A percentile compares a stretch with the other conserved stretches of the same genome.
phyloP scores from a whole-genome alignment of 2,797 vertebrate genomes.

The Lophius americanus region DNA sequence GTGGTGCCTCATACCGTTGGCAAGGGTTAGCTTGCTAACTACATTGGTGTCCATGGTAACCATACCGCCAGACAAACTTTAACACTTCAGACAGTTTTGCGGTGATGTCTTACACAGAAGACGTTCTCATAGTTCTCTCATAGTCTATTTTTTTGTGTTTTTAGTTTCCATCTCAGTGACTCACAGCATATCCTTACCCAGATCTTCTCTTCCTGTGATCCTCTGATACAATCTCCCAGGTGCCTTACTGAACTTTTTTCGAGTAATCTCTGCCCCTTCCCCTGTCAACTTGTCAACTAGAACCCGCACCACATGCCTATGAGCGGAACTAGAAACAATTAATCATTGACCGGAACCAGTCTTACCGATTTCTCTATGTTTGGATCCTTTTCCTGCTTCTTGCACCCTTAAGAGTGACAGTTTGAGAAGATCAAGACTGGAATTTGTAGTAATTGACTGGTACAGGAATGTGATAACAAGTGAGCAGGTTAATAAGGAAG shows the following conservation, averaged over 20 bases:
- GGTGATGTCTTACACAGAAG: too few species aligned
- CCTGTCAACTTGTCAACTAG: not conserved
- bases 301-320: not conserved
- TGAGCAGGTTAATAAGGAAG: not conserved
- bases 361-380: not conserved
- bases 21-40: too few species aligned
- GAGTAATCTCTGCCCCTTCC: too few species aligned
- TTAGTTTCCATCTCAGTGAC: not conserved
- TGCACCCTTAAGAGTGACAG: not conserved
- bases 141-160: too few species aligned
- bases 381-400: not conserved
- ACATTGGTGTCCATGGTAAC: too few species aligned
- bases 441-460: not conserved
- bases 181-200: not conserved
- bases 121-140: too few species aligned
- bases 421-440: not conserved
- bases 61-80: too few species aligned
- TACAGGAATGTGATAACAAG: not conserved
- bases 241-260: not conserved
- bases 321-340: not conserved
- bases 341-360: not conserved
- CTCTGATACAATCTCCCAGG: not conserved
- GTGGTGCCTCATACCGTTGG: too few species aligned
- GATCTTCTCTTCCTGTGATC: not conserved
- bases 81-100: too few species aligned